phyloP scores from a whole-genome alignment of 2,888 invertebrate species.

The Bhutanitis thaidina region DNA sequence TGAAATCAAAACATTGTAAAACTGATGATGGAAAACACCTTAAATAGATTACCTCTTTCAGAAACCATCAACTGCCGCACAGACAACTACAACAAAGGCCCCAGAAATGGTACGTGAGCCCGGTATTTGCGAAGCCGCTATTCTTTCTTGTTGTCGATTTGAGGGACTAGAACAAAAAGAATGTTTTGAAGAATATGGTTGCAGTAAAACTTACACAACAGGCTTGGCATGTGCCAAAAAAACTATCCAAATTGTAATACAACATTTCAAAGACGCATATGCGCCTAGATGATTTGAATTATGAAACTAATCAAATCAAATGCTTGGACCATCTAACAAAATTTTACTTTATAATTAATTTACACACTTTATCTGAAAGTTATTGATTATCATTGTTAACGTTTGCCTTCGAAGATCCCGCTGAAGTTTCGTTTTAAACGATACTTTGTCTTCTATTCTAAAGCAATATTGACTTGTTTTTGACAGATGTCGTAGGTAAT shows the following conservation, averaged over 20 bases:
- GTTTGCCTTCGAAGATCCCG: too few relatives aligned
- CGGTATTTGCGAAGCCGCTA: slow-evolving; percentile 48
- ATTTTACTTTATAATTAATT: slow-evolving; percentile 5
- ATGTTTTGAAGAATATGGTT: slow-evolving; percentile 50
- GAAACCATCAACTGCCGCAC: slow-evolving; percentile 20
- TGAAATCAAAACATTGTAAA: too few relatives aligned
- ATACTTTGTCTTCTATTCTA: too few relatives aligned
- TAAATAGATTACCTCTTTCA: neutral
- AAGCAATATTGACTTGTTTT: too few relatives aligned
- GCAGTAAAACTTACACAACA: slow-evolving; percentile 33
- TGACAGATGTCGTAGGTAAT: too few relatives aligned
- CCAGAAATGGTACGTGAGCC: slow-evolving; percentile 31
- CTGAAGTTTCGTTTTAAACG: too few relatives aligned
- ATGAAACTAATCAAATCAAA: neutral
- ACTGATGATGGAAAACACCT: too few relatives aligned
- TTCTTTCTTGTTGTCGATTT: slow-evolving; percentile 51
- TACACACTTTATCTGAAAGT: too few relatives aligned
- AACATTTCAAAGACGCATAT: slow-evolving; percentile 45
- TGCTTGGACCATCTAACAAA: slow-evolving; percentile 18
- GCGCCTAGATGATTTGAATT: slow-evolving; percentile 23
- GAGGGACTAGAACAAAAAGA: slow-evolving; percentile 26
- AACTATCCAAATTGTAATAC: slow-evolving; percentile 40
- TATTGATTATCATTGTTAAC: too few relatives aligned
- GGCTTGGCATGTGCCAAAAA: slow-evolving; percentile 38
- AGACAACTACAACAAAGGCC: slow-evolving; percentile 28